Evolutionary conservation across 2,797 vertebrate genomes (phyloP).

Genomic region (Loris lydekkerianus): DNA sequence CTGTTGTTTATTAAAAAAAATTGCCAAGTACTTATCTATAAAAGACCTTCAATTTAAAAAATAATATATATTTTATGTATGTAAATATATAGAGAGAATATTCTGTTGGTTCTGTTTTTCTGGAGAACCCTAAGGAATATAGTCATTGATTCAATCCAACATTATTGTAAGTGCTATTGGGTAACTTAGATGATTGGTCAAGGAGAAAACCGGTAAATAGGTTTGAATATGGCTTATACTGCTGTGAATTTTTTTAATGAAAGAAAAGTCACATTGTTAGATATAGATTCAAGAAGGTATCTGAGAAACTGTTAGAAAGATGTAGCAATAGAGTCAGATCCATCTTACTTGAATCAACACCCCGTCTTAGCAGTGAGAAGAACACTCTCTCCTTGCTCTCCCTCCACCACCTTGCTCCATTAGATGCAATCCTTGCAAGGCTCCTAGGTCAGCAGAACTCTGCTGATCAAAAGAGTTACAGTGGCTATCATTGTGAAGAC

Average conservation of each 20-base stretch:
- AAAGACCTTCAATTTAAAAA: neutral
- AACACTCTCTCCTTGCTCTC: neutral
- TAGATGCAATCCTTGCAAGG: neutral
- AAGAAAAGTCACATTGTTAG: conserved; percentile 93
- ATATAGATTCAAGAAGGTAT: conserved; percentile 90
- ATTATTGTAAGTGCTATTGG: neutral
- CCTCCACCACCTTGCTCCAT: neutral
- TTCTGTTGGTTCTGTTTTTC: neutral
- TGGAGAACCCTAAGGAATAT: neutral
- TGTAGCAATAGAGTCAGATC: conserved; percentile 95
- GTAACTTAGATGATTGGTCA: neutral
- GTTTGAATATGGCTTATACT: conserved; percentile 88
- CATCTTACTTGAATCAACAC: conserved; percentile 93
- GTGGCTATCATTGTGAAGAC: neutral
- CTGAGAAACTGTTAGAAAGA: conserved; percentile 87
- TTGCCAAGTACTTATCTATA: neutral
- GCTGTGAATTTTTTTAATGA: conserved; percentile 78
- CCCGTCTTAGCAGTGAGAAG: conserved; percentile 91
- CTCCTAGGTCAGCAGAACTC: neutral
- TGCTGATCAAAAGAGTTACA: neutral
- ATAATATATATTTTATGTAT: neutral
- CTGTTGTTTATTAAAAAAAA: no score
- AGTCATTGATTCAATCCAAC: neutral
- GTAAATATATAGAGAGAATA: neutral
- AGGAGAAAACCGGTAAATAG: neutral